Base-by-base conservation (phyloP, 2,113 vertebrate species). In the Osmerus mordax region DNA sequence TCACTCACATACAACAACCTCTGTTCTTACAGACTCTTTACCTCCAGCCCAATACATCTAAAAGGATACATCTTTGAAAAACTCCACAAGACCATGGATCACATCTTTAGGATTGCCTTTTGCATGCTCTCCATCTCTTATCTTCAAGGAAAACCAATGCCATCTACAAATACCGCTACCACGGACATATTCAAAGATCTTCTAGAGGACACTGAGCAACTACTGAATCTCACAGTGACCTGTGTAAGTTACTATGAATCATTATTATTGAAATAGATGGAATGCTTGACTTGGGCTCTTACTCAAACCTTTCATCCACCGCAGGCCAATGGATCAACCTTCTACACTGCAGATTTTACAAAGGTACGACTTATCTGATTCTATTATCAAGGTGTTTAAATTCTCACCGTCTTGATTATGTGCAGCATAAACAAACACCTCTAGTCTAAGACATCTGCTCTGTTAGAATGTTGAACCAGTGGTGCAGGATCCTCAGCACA, bases 81-180 rank as follows among this genome's bases (percentile, higher is more conserved):
- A 5, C 21, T 9, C 75, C 4, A 66, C 15, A 55, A 74, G 19
- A 88, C 55, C 0, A 90, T 91, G 89, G 68, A 85, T 25, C 32
- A 52, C 65, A 61, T 85, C 1, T 23, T 75, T 3, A 61, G 58
- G 76, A 86, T 67, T 63, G 41, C 25, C 53, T 68, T 86, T 82
- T 75, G 82, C 75, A 71, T 77, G 65, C 21, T 78, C 51, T 23
- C 56, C 14, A 19, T 86, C 52, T 59, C 21, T 47, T 47, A 8
- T 47, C 7, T 47, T 47, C 5, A 62, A 29, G 60, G 60, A 62
- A 62, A 29, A 3, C 60, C 60, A 15, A 61, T 14, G 28, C 0
- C 8, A 47, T 36, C 32, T 36, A 4, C 32, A 36, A 36, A 36
- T 36, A 36, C 5, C 32, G 0, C 32, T 6, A 9, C 2, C 32